Evolutionary conservation across 2,113 vertebrate genomes (phyloP).

Genomic region (Prionailurus viverrinus): DNA sequence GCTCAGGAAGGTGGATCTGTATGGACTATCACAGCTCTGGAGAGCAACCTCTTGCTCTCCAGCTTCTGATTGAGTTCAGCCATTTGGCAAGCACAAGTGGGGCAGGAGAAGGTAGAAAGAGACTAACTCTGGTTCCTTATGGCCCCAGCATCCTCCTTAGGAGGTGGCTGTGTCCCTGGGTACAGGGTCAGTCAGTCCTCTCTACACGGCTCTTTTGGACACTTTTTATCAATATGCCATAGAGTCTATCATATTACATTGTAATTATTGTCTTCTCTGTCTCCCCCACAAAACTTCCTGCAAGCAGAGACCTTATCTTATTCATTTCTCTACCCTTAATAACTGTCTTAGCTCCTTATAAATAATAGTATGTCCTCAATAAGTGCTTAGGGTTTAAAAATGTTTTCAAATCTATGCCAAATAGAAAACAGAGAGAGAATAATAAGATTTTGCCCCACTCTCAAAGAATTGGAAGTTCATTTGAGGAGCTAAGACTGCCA

Average conservation of each 20-base stretch:
- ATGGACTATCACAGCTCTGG: background rate
- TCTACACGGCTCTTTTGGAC: background rate
- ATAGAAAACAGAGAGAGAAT: background rate
- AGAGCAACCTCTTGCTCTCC: background rate
- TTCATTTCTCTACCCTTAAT: background rate
- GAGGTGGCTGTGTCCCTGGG: background rate
- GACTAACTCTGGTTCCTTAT: background rate
- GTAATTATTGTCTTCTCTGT: background rate
- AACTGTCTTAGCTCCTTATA: background rate
- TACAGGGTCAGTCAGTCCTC: background rate
- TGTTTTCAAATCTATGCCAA: background rate
- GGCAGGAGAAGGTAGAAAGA: background rate
- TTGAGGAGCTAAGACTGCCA: background rate
- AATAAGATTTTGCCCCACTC: background rate
- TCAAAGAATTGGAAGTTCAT: background rate
- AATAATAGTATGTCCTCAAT: background rate
- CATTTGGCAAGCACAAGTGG: background rate
- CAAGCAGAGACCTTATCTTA: background rate
- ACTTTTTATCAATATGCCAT: background rate
- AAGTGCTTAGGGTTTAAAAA: background rate
- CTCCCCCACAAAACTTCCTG: background rate
- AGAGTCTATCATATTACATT: background rate
- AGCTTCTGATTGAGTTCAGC: background rate
- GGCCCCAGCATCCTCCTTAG: background rate
- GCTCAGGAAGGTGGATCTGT: background rate